Percentiles rank a stretch among this genome's conserved stretches.
Evolutionary conservation across 2,888 invertebrate species (phyloP).

Genomic region (Latrodectus hesperus): DNA sequence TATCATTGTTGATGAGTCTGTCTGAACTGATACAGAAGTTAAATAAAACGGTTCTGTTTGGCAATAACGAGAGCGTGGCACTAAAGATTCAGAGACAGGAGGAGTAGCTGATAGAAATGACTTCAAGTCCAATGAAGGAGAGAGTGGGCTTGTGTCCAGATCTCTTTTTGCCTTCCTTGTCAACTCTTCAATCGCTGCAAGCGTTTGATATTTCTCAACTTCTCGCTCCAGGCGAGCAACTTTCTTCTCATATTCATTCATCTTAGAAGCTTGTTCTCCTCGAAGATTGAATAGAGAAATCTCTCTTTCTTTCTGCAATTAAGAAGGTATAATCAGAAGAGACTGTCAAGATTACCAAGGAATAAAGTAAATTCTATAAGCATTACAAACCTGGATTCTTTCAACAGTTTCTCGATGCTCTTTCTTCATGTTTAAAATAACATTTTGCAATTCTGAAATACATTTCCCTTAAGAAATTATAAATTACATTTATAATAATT

Average conservation of each 20-base stretch:
- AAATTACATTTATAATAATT: too few species aligned
- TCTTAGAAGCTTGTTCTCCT: conserved; percentile 75
- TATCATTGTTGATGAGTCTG: conserved; percentile 20
- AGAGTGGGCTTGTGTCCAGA: conserved; percentile 75
- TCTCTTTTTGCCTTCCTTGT: conserved; percentile 78
- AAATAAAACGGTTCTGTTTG: conserved; percentile 57
- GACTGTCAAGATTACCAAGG: too few species aligned
- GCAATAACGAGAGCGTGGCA: conserved; percentile 54
- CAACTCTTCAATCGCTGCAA: conserved; percentile 79
- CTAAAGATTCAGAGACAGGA: conserved; percentile 47
- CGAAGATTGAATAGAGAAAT: conserved; percentile 71
- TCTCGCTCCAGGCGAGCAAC: conserved; percentile 77
- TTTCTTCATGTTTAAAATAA: conserved; percentile 75
- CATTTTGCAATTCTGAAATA: conserved; percentile 73
- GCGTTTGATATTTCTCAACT: conserved; percentile 79
- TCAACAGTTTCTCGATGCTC: conserved; percentile 76
- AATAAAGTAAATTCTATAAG: not conserved
- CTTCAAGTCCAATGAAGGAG: conserved; percentile 53
- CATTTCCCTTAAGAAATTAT: too few species aligned
- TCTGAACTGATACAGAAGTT: conserved; percentile 37
- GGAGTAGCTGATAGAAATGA: conserved; percentile 44
- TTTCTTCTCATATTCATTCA: conserved; percentile 75
- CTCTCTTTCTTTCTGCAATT: conserved; percentile 71
- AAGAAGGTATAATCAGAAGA: not conserved
- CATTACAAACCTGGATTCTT: conserved; percentile 72